Conservation (phyloP, 2,888 invertebrate species). For the Lydus trimaculatus region DNA sequence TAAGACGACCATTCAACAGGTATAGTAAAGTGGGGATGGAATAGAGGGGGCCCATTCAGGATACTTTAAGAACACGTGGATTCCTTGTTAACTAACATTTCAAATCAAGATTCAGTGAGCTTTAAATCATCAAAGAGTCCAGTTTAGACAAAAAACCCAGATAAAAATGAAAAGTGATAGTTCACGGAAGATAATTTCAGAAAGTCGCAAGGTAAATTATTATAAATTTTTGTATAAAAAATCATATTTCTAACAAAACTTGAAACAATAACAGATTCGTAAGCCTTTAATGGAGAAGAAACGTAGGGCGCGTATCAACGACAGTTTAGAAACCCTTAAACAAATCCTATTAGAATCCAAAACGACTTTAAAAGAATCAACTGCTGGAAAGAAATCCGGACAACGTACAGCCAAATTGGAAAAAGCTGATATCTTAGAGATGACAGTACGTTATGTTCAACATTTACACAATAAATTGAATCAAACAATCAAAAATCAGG, state of each 20-base stretch:
- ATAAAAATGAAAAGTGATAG: conserved; percentile 44
- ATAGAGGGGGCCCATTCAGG: conserved; percentile 28
- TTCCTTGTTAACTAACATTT: conserved; percentile 20
- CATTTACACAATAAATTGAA: conserved; percentile 60
- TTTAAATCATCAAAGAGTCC: background rate
- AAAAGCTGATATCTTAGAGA: conserved; percentile 71
- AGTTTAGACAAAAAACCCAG: background rate
- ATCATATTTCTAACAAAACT: conserved; percentile 5
- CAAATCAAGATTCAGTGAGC: conserved; percentile 13
- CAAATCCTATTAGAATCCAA: conserved; percentile 61
- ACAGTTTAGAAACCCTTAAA: conserved; percentile 64
- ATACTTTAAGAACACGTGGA: conserved; percentile 37
- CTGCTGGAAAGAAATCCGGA: conserved; percentile 43
- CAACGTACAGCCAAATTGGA: conserved; percentile 67
- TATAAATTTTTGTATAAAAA: background rate
- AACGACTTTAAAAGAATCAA: conserved; percentile 51
- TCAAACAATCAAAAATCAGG: conserved; percentile 24
- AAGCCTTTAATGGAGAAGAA: conserved; percentile 66
- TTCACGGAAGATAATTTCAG: conserved; percentile 45
- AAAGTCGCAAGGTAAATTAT: conserved; percentile 54
- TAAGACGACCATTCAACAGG: conserved; percentile 34
- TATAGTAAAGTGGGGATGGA: conserved; percentile 29
- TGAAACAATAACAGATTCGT: conserved; percentile 51
- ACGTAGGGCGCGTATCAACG: conserved; percentile 64
- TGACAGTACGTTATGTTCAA: conserved; percentile 68